Evolutionary conservation across 2,888 invertebrate species (phyloP).

Genomic region (Eupithecia inturbata): DNA sequence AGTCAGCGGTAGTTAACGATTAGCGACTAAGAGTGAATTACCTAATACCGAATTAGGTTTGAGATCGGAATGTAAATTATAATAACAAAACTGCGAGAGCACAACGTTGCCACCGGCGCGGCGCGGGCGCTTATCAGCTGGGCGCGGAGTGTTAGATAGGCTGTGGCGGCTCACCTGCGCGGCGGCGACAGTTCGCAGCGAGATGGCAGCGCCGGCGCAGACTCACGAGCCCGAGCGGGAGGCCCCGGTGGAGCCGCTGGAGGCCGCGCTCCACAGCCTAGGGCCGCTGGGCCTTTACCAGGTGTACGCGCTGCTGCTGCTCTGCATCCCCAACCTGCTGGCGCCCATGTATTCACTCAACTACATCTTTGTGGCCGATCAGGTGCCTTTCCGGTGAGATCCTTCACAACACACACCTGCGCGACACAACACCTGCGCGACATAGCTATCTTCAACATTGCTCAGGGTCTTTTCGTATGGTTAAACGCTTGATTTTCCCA

Average conservation of each 20-base stretch:
- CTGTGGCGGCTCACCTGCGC: not conserved
- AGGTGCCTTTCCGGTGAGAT: slow-evolving; percentile 82
- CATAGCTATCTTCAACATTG: not conserved
- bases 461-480: not conserved
- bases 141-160: not conserved
- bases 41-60: too few species aligned
- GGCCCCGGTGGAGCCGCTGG: slow-evolving; percentile 55
- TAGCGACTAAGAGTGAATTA: too few species aligned
- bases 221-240: not conserved
- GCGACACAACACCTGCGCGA: not conserved
- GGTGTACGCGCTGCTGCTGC: slow-evolving; percentile 64
- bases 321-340: slow-evolving; percentile 79
- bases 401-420: not conserved
- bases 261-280: slow-evolving; percentile 66
- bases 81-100: too few species aligned
- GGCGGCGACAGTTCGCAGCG: slow-evolving; percentile 23
- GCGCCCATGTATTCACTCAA: slow-evolving; percentile 82
- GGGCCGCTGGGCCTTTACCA: slow-evolving; percentile 77
- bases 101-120: too few species aligned
- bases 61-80: too few species aligned
- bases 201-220: slow-evolving; percentile 21
- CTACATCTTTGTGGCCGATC: slow-evolving; percentile 84
- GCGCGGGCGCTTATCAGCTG: not conserved
- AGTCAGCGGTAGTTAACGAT: too few species aligned
- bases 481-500: not conserved